Evolutionary conservation across 2,113 vertebrate species (phyloP), one percentile per base, ranked within the genome.

Genomic region (Buteo buteo): DNA sequence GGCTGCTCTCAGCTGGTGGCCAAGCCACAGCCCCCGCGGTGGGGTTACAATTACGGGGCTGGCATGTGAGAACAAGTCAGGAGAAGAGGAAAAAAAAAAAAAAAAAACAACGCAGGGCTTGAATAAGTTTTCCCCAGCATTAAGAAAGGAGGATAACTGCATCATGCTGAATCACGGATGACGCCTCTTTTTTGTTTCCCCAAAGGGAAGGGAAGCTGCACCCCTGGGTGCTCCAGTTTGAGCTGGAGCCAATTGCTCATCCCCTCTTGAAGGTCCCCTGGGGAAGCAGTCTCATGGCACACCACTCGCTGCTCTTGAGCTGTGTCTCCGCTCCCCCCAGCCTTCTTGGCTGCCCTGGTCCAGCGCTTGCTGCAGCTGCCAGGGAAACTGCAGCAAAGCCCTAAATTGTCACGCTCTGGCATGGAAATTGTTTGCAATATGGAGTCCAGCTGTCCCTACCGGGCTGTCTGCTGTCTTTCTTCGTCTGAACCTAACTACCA

Each of bases 371-470:
- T 91, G 65, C 42, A 47, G 36, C 64, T 94, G 55, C 65, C 47
- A 76, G 72, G 57, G 86, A 71, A 96, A 95, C 81, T 42, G 32
- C 31, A 79, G 34, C 18, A 96, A 84, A 89, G 38, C 38, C 21
- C 38, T 87, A 31, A 93, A 64, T 28, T 71, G n/a, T 62, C n/a
- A 10, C 1, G 1, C 12, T 77, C 76, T 84, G 91, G 67, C 44
- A 61, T 25, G 11, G 38, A 93, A 94, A 82, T 32, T 40, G 10
- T 70, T 89, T 54, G 29, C 1, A 0, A 82, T 91, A 89, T 85
- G 73, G 26, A 86, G 59, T 62, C 64, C 59, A 38, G 55, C 77
- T 94, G 45, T 71, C 86, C 50, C 55, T 91, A 38, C 50, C 1
- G 26, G 90, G 31, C 24, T 69, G 16, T 82, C 74, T 94, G 38